A percentile compares a stretch with the other conserved stretches of the same genome.
Conservation (phyloP, 2,888 invertebrate genomes). For the Archaeoteleia sp. region DNA sequence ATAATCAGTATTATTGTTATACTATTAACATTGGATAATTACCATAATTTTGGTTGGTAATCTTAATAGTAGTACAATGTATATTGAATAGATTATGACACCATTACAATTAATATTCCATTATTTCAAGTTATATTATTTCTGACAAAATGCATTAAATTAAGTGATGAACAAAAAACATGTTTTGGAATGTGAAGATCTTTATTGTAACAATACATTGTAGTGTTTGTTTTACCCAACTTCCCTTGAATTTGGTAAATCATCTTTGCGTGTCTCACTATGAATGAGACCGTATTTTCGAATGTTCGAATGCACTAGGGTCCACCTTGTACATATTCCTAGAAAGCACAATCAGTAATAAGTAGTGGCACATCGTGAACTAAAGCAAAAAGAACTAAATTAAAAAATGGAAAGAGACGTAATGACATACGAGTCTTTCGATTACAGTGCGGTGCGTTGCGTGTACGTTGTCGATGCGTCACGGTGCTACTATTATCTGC, state of each 20-base stretch:
- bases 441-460: constrained; percentile 70
- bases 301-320: constrained; percentile 45
- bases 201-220: too few species aligned
- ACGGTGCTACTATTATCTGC: constrained; percentile 54
- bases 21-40: too few species aligned
- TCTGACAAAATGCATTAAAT: too few species aligned
- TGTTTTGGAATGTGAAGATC: too few species aligned
- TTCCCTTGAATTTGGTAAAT: constrained; percentile 39
- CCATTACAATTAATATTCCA: too few species aligned
- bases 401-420: constrained; percentile 50
- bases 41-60: too few species aligned
- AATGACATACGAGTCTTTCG: constrained; percentile 65
- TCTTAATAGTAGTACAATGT: too few species aligned
- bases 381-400: constrained; percentile 47
- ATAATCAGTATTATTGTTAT: too few species aligned
- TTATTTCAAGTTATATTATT: too few species aligned
- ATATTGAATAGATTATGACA: too few species aligned
- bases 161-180: too few species aligned
- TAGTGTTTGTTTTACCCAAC: neutral
- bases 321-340: constrained; percentile 57
- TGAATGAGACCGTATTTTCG: constrained; percentile 44
- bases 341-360: constrained; percentile 64
- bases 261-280: constrained; percentile 45
- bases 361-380: constrained; percentile 53
- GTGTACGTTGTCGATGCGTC: constrained; percentile 66